Evolutionary conservation across 2,113 vertebrate species (phyloP).

Genomic region (Cephalopterus ornatus): DNA sequence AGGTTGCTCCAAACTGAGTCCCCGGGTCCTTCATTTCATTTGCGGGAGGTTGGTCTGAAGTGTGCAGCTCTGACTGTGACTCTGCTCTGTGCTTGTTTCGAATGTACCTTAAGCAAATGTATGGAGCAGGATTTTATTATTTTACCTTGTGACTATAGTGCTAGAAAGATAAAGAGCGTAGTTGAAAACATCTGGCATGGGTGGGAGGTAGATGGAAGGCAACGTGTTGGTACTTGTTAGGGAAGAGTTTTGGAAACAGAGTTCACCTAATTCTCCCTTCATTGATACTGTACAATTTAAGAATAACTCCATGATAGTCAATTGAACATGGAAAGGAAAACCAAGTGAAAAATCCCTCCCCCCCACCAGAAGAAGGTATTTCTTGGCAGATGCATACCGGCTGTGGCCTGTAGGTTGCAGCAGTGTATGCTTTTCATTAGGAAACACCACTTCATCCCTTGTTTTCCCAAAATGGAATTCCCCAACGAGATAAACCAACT

Average conservation of each 20-base stretch:
- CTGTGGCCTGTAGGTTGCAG: conserved; percentile 54
- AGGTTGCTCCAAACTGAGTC: neutral
- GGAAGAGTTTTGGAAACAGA: neutral
- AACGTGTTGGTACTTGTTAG: neutral
- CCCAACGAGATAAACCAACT: neutral
- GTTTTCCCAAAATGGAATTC: neutral
- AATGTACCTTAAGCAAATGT: neutral
- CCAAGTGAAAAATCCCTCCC: neutral
- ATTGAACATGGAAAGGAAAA: neutral
- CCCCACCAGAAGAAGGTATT: neutral
- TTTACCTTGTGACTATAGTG: rapidly evolving
- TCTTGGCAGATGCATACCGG: neutral
- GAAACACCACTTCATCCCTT: neutral
- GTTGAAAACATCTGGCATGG: neutral
- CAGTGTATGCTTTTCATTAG: conserved; percentile 39
- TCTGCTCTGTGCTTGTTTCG: neutral
- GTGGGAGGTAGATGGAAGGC: neutral
- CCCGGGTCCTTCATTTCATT: neutral
- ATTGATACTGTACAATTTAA: neutral
- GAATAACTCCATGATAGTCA: neutral
- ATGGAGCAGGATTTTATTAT: neutral
- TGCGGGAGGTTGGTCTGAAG: neutral
- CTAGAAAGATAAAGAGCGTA: neutral
- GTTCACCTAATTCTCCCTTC: neutral
- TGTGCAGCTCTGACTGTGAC: rapidly evolving